Evolutionary conservation across 1,140 invertebrate species (phyloP).

Genomic region (Cotesia chilonis): DNA sequence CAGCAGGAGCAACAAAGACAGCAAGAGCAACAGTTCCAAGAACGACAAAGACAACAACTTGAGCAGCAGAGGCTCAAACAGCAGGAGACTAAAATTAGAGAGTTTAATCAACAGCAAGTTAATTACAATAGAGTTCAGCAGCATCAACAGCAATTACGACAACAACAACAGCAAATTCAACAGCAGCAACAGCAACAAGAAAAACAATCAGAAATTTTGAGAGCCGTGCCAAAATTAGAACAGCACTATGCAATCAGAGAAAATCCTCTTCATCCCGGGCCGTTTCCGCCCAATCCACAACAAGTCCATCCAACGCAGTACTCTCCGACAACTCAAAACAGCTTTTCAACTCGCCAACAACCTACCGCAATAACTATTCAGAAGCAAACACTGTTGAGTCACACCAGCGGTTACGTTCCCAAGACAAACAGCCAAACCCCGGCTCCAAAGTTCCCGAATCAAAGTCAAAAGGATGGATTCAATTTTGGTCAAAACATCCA

Average conservation of each 20-base stretch:
- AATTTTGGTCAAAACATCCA: conserved; percentile 48
- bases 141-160: conserved; percentile 42
- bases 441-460: conserved; percentile 42
- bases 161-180: conserved; percentile 49
- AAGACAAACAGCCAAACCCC: conserved; percentile 55
- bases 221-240: conserved; percentile 78
- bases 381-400: conserved; percentile 54
- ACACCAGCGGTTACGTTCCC: conserved; percentile 51
- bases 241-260: conserved; percentile 71
- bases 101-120: conserved; percentile 48
- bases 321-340: conserved; percentile 40
- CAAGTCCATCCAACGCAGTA: conserved; percentile 39
- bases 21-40: conserved; percentile 43
- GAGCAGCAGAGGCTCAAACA: conserved; percentile 40
- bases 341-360: conserved; percentile 44
- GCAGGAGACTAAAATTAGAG: conserved; percentile 40
- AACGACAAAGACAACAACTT: conserved; percentile 39
- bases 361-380: conserved; percentile 39
- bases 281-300: conserved; percentile 56
- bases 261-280: conserved; percentile 61
- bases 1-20: conserved; percentile 49
- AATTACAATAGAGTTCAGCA: neutral
- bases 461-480: conserved; percentile 36
- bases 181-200: conserved; percentile 58
- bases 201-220: conserved; percentile 74